phyloP scores from a whole-genome alignment of 2,797 vertebrate species.

The Dromococcyx pavoninus region DNA sequence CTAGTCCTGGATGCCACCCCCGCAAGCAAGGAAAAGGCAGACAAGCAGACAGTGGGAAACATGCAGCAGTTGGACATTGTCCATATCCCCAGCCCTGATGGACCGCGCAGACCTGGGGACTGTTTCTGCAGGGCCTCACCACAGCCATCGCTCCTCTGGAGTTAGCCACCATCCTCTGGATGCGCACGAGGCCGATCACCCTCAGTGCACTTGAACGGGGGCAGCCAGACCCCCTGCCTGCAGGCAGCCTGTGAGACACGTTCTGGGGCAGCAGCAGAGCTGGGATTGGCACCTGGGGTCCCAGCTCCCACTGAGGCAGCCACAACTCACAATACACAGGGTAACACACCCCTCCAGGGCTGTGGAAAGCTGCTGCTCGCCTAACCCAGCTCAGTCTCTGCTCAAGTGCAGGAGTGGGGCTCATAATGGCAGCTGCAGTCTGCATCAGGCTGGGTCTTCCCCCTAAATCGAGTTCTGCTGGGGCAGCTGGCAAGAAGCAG shows the following conservation, averaged over 20 bases:
- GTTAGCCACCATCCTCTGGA: not conserved
- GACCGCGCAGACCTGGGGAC: not conserved
- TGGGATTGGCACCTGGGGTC: not conserved
- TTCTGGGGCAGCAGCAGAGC: not conserved
- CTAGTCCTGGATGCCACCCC: not conserved
- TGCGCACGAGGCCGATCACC: not conserved
- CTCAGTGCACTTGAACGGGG: rapidly evolving
- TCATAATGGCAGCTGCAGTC: not conserved
- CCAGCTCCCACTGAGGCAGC: rapidly evolving
- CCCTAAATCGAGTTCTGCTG: not conserved
- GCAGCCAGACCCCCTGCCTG: not conserved
- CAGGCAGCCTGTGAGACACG: not conserved
- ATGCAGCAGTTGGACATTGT: not conserved
- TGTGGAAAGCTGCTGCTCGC: not conserved
- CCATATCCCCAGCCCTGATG: not conserved
- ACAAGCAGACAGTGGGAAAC: not conserved
- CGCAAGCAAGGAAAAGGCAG: rapidly evolving
- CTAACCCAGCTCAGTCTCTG: not conserved
- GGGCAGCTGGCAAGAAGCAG: not conserved
- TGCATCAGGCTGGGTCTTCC: not conserved
- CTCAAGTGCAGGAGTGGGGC: not conserved
- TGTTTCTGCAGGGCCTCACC: not conserved
- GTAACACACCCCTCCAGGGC: not conserved
- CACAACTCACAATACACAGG: not conserved
- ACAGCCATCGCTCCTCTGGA: not conserved